These are phyloP conservation scores for Chloroceryle inda DNA, from an alignment of 2,797 vertebrate species.

Conservation along the genomic window DNA sequence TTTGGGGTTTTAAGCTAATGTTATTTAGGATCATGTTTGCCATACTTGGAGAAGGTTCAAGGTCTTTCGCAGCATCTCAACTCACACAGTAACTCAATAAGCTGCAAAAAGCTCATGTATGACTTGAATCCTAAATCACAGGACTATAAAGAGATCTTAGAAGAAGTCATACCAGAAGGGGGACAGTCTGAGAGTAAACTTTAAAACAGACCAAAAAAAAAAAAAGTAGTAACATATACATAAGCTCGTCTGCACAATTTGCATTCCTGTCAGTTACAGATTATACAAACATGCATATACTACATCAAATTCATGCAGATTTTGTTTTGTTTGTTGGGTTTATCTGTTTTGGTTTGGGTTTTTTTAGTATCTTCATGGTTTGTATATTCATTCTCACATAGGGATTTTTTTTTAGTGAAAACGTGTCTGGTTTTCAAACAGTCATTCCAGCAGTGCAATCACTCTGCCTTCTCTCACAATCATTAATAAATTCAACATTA, in stretches of 20 bases:
- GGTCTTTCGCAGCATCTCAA: not conserved
- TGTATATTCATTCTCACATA: not conserved
- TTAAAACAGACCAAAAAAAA: not conserved
- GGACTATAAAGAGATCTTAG: not conserved
- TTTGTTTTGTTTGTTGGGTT: not conserved
- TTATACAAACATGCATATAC: not conserved
- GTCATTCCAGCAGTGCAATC: not conserved
- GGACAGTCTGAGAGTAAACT: not conserved
- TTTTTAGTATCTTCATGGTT: not conserved
- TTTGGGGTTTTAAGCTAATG: not conserved
- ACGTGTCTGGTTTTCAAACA: not conserved
- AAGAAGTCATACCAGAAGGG: not conserved
- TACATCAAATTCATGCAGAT: not conserved
- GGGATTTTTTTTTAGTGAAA: not conserved
- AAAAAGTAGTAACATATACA: fast-evolving
- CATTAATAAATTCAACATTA: not conserved
- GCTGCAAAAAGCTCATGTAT: not conserved
- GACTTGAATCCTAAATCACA: not conserved
- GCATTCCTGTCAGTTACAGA: not conserved
- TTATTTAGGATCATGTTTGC: not conserved
- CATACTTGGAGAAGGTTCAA: not conserved
- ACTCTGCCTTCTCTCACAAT: not conserved
- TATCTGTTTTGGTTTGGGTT: too few species aligned
- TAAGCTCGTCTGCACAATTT: not conserved
- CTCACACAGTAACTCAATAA: constrained; percentile 2